Evolutionary conservation across 1,140 invertebrate genomes (phyloP).

Genomic region (Lycorma delicatula): DNA sequence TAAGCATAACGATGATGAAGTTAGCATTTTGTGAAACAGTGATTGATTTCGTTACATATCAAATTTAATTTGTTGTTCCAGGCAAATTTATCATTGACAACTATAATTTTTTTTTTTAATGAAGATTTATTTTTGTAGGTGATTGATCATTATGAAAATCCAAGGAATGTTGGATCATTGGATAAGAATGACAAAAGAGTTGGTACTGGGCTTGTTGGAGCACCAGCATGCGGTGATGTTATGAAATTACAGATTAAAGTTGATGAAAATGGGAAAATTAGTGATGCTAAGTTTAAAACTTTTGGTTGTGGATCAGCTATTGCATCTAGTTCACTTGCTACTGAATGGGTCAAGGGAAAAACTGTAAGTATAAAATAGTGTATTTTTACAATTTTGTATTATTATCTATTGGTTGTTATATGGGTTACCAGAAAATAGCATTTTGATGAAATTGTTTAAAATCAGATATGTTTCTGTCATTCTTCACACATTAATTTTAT

Average conservation of each 20-base stretch:
- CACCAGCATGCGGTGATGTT: constrained; percentile 98
- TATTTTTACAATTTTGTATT: too few species aligned
- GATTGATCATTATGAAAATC: constrained; percentile 99
- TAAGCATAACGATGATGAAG: too few species aligned
- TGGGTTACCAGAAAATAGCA: too few species aligned
- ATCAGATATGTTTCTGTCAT: constrained; percentile 5
- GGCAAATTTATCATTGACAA: not conserved
- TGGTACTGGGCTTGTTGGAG: constrained; percentile 96
- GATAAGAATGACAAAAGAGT: constrained; percentile 92
- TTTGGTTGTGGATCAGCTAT: constrained; percentile 99
- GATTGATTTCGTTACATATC: not conserved
- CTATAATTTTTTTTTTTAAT: too few species aligned
- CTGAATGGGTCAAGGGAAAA: constrained; percentile 99
- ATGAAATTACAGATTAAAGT: constrained; percentile 97
- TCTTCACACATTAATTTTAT: too few species aligned
- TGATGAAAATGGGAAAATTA: constrained; percentile 93
- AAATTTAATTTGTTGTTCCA: not conserved
- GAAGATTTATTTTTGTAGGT: constrained; percentile 58
- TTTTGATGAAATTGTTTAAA: too few species aligned
- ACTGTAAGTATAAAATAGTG: constrained; percentile 61
- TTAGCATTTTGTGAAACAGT: too few species aligned
- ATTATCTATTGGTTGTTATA: too few species aligned
- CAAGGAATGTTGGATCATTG: constrained; percentile 94
- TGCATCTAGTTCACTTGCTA: constrained; percentile 97
- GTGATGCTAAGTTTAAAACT: constrained; percentile 99